Percentiles rank a stretch among this genome's conserved stretches.
phyloP scores from a whole-genome alignment of 2,888 invertebrate species.

The Lypha dubia region DNA sequence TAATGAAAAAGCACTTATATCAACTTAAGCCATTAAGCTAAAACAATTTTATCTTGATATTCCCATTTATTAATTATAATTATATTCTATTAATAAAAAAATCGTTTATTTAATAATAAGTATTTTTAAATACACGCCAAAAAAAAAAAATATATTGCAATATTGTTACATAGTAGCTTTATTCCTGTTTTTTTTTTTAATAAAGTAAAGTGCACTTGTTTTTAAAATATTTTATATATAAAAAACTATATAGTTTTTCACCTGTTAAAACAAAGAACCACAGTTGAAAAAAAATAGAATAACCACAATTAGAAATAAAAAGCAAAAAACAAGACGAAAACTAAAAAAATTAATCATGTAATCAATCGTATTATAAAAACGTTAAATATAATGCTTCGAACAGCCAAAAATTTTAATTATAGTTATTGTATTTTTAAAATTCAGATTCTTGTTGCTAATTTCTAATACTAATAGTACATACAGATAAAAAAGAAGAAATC shows the following conservation, averaged over 20 bases:
- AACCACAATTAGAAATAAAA: slow-evolving; percentile 5
- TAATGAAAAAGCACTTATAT: too few relatives aligned
- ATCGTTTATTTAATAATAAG: slow-evolving; percentile 56
- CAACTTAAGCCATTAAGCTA: too few relatives aligned
- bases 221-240: slow-evolving; percentile 47
- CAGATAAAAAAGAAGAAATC: slow-evolving; percentile 14
- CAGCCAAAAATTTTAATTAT: slow-evolving; percentile 26
- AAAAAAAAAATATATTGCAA: slow-evolving; percentile 40
- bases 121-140: slow-evolving; percentile 60
- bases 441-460: slow-evolving; percentile 28
- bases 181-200: slow-evolving; percentile 24
- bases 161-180: slow-evolving; percentile 54
- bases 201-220: slow-evolving; percentile 67
- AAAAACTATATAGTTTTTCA: slow-evolving; percentile 27
- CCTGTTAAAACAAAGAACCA: slow-evolving; percentile 63
- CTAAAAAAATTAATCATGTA: slow-evolving; percentile 8
- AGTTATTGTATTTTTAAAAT: slow-evolving; percentile 20
- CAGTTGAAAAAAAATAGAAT: slow-evolving; percentile 45
- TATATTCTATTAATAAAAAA: slow-evolving; percentile 61
- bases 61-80: neutral
- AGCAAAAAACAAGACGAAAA: slow-evolving; percentile 41
- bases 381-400: slow-evolving; percentile 32
- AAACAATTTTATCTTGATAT: neutral
- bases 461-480: slow-evolving; percentile 17
- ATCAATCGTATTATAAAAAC: slow-evolving; percentile 10